Evolutionary conservation across 2,888 invertebrate genomes (phyloP).

Genomic region (Acanthosoma haemorrhoidale): DNA sequence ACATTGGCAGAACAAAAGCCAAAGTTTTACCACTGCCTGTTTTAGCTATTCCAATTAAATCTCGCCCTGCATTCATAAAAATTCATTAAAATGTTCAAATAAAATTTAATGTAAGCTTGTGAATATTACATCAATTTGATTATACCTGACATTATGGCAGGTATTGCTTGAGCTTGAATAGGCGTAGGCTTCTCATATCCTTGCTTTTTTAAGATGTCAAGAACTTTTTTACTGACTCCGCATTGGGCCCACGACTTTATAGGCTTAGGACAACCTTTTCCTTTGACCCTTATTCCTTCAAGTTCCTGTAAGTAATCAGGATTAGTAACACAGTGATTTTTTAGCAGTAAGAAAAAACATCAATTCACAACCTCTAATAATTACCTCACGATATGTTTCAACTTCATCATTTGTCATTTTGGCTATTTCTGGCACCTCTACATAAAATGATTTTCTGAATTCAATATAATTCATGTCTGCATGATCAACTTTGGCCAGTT

Average conservation of each 20-base stretch:
- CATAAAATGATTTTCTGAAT: constrained; percentile 93
- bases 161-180: constrained; percentile 96
- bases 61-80: constrained; percentile 52
- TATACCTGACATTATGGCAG: constrained; percentile 86
- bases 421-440: constrained; percentile 92
- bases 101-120: no score
- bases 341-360: background rate
- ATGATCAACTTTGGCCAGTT: constrained; percentile 89
- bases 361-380: no score
- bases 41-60: constrained; percentile 97
- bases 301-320: constrained; percentile 55
- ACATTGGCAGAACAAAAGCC: constrained; percentile 96
- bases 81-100: background rate
- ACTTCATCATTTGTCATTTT: constrained; percentile 85
- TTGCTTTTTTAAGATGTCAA: constrained; percentile 83
- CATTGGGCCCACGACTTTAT: constrained; percentile 93
- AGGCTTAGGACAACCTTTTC: constrained; percentile 83
- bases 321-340: background rate
- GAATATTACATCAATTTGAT: no score
- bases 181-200: constrained; percentile 96
- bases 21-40: constrained; percentile 98
- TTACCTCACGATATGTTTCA: constrained; percentile 65
- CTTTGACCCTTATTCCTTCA: constrained; percentile 93
- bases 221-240: constrained; percentile 91
- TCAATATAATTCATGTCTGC: constrained; percentile 77